These are phyloP conservation scores for Coturnix japonica DNA, from an alignment of 2,113 vertebrate genomes.

Conservation along the genomic window DNA sequence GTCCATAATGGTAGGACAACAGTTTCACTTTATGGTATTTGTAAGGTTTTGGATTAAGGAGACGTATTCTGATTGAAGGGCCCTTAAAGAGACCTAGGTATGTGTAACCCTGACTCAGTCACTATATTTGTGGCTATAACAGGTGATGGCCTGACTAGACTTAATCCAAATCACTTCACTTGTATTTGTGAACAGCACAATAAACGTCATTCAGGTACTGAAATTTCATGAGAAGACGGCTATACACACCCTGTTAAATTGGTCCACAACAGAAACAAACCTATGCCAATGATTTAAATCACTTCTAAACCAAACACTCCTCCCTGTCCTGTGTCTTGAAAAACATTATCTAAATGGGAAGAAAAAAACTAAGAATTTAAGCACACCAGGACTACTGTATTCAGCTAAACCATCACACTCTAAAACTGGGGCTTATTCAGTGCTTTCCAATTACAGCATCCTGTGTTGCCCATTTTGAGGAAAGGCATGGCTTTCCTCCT, in stretches of 20 bases:
- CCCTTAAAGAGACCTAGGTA: background rate
- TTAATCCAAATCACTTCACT: background rate
- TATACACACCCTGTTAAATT: background rate
- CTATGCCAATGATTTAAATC: background rate
- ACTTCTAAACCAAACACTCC: constrained; percentile 51
- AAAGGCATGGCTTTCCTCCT: constrained; percentile 26
- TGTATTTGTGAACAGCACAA: background rate
- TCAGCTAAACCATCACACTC: background rate
- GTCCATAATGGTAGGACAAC: background rate
- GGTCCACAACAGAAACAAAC: background rate
- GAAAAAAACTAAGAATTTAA: constrained; percentile 13
- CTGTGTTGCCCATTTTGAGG: constrained; percentile 62
- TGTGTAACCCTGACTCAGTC: background rate
- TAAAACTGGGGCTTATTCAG: constrained; percentile 13
- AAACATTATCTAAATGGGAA: background rate
- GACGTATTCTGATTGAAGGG: background rate
- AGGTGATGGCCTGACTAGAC: background rate
- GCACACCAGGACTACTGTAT: background rate
- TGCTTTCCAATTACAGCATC: constrained; percentile 51
- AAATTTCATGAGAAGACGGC: background rate
- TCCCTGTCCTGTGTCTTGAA: background rate
- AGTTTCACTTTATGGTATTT: background rate
- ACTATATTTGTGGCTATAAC: background rate
- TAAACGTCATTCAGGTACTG: background rate
- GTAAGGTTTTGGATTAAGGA: background rate